phyloP scores from a whole-genome alignment of 2,888 invertebrate genomes.

The Andrena hattorfiana region DNA sequence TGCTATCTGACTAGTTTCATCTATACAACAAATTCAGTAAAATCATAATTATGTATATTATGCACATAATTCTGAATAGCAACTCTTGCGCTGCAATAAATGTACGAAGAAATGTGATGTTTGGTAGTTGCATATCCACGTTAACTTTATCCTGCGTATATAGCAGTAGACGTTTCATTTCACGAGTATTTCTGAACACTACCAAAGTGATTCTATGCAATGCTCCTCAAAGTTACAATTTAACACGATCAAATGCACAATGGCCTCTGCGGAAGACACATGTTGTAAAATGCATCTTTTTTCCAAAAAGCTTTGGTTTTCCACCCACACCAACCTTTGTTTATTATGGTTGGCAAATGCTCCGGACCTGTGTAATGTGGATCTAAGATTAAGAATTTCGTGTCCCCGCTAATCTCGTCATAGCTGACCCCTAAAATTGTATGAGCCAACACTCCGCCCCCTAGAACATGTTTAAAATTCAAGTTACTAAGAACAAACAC shows the following conservation, averaged over 20 bases:
- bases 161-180: constrained; percentile 33
- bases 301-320: constrained; percentile 98
- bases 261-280: constrained; percentile 95
- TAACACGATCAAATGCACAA: constrained; percentile 55
- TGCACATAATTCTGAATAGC: constrained; percentile 10
- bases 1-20: constrained; percentile 8
- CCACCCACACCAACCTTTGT: constrained; percentile 99
- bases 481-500: neutral
- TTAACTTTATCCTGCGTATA: constrained; percentile 4
- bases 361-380: constrained; percentile 98
- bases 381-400: constrained; percentile 97
- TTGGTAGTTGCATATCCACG: constrained; percentile 13
- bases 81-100: constrained; percentile 16
- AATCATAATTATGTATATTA: constrained; percentile 19
- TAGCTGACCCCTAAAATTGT: constrained; percentile 98
- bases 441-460: constrained; percentile 98
- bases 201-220: neutral
- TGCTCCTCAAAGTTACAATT: constrained; percentile 9
- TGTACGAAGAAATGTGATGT: constrained; percentile 31
- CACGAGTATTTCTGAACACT: constrained; percentile 39
- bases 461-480: constrained; percentile 84
- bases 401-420: constrained; percentile 91
- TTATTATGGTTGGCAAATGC: constrained; percentile 90
- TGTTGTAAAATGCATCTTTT: constrained; percentile 97
- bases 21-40: constrained; percentile 12